phyloP scores from a whole-genome alignment of 2,113 vertebrate genomes.

The Proteles cristata region DNA sequence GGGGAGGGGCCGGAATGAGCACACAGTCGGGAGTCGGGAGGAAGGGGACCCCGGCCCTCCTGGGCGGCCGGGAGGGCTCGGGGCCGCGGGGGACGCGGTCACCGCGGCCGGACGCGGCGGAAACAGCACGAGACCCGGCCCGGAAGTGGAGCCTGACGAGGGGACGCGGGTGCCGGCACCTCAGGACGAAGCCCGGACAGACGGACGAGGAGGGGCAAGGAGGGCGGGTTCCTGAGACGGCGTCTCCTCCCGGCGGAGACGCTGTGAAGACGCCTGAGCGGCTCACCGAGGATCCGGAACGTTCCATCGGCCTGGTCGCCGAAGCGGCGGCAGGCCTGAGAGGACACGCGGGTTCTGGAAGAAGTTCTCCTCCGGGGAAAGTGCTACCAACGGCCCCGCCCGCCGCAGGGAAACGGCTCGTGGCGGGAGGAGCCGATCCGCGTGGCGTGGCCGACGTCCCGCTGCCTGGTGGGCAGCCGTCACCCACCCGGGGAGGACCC shows the following conservation, averaged over 20 bases:
- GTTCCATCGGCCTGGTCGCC: fast-evolving
- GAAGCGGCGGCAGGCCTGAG: neutral
- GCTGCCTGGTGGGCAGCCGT: neutral
- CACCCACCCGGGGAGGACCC: no score
- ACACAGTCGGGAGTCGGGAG: no score
- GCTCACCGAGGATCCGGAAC: no score
- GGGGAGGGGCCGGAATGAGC: no score
- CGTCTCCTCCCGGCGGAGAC: no score
- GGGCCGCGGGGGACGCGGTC: no score
- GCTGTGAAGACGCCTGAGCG: no score
- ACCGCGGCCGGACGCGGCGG: no score
- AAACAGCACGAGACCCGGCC: neutral
- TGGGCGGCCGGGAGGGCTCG: no score
- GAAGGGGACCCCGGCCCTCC: no score
- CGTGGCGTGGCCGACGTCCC: fast-evolving
- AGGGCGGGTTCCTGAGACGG: no score
- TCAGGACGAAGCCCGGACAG: neutral
- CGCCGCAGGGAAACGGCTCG: neutral
- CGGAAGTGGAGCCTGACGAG: neutral
- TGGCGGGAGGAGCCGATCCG: neutral
- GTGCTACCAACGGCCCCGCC: fast-evolving
- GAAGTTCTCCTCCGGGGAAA: neutral
- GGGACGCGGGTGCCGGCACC: neutral
- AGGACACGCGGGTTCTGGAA: neutral
- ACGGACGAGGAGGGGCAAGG: neutral